A percentile compares a stretch with the other conserved stretches of the same genome.
Conservation (phyloP, 2,888 invertebrate species). For the Crossocerus cetratus region DNA sequence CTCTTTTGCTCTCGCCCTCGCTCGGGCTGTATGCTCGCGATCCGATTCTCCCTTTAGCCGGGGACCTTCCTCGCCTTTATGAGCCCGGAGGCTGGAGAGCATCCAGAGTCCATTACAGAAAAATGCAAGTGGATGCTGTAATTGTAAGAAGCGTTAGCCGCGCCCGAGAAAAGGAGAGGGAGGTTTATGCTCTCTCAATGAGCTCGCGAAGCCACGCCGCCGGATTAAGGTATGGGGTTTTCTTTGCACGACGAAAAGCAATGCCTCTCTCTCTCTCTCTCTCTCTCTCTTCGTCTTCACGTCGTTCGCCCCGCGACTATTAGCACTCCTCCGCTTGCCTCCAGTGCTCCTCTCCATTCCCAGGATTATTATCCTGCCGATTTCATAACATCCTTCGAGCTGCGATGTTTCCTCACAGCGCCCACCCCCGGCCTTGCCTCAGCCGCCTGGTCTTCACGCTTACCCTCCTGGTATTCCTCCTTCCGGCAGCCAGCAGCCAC, state of each 20-base stretch:
- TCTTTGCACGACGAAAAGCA: conserved; percentile 39
- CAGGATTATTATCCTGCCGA: conserved; percentile 66
- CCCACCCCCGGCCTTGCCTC: conserved; percentile 21
- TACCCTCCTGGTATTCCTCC: conserved; percentile 41
- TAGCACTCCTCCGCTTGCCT: conserved; percentile 39
- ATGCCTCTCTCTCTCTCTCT: conserved; percentile 19
- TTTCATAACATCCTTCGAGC: conserved; percentile 67
- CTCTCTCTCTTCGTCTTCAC: too few relatives aligned
- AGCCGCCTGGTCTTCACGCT: conserved; percentile 16
- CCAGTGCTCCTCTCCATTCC: conserved; percentile 18
- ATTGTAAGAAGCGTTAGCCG: neutral
- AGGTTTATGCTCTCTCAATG: conserved; percentile 23
- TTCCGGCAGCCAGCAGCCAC: conserved; percentile 35
- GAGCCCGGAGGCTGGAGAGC: neutral
- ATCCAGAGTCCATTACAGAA: conserved; percentile 1
- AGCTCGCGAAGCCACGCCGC: conserved; percentile 11
- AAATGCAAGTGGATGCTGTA: conserved; percentile 3
- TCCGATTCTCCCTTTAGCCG: neutral
- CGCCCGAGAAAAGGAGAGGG: conserved; percentile 6
- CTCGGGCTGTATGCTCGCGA: neutral
- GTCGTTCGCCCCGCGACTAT: conserved; percentile 46
- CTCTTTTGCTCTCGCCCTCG: conserved; percentile 21
- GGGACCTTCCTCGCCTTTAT: neutral
- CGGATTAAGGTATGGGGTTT: conserved; percentile 44
- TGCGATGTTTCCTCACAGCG: conserved; percentile 47